phyloP scores from a whole-genome alignment of 2,113 vertebrate species.

The Telmatochromis sp. region DNA sequence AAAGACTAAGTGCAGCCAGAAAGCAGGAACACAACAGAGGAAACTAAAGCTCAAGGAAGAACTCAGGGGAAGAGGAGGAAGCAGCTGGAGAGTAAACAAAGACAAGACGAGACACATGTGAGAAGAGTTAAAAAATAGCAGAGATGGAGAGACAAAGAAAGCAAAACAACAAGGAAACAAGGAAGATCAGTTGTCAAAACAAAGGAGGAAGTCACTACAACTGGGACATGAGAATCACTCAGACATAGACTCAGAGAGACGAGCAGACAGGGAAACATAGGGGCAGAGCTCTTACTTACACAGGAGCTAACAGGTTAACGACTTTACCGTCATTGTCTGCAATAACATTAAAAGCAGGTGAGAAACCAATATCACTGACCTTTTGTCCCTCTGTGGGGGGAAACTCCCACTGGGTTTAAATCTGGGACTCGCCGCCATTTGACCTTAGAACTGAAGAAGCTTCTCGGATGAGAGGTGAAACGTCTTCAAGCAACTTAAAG shows the following conservation, averaged over 20 bases:
- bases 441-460: not conserved
- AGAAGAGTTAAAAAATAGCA: not conserved
- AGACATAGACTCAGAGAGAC: not conserved
- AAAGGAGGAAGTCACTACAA: not conserved
- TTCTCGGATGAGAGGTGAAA: not conserved
- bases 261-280: not conserved
- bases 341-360: not conserved
- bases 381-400: not conserved
- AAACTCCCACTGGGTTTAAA: not conserved
- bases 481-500: not conserved
- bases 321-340: not conserved
- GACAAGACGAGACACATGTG: not conserved
- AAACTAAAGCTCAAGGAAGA: not conserved
- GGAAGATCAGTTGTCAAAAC: not conserved
- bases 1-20: not conserved
- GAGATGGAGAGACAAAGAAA: not conserved
- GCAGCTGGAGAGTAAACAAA: not conserved
- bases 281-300: not conserved
- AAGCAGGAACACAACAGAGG: not conserved
- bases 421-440: fast-evolving
- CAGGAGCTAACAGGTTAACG: not conserved
- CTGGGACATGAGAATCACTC: not conserved
- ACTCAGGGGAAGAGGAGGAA: not conserved
- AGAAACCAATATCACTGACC: fast-evolving
- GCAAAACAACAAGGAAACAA: not conserved